These are phyloP conservation scores for Lamprologus tigripictilis DNA, from an alignment of 2,113 vertebrate species.

Conservation along the genomic window DNA sequence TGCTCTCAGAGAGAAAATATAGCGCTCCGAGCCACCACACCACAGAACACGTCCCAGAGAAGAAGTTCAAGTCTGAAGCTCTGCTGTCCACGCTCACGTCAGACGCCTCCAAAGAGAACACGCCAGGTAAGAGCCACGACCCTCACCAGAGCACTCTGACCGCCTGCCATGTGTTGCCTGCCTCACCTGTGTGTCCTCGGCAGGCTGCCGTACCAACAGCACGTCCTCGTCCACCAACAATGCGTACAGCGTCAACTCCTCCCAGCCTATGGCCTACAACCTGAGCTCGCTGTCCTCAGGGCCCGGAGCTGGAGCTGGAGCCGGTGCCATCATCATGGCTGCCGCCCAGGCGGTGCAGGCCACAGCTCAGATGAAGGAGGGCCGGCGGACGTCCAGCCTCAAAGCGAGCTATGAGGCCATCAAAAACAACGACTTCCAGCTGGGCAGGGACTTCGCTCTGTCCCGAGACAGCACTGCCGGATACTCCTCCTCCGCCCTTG, in stretches of 20 bases:
- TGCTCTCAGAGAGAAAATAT: conserved; percentile 88
- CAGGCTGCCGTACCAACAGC: conserved; percentile 93
- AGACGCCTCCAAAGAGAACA: conserved; percentile 95
- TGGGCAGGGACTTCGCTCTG: conserved; percentile 86
- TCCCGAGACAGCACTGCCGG: conserved; percentile 76
- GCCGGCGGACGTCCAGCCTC: conserved; percentile 90
- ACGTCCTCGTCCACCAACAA: conserved; percentile 83
- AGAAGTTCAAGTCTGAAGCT: conserved; percentile 99
- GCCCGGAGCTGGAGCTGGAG: conserved; percentile 83
- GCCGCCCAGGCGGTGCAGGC: conserved; percentile 98
- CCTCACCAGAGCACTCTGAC: not conserved
- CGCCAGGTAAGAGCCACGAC: conserved; percentile 71
- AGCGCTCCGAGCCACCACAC: conserved; percentile 87
- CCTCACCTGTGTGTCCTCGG: not conserved
- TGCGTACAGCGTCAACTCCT: conserved; percentile 86
- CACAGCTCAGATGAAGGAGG: conserved; percentile 99
- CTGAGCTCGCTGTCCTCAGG: conserved; percentile 85
- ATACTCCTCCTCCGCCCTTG: conserved; percentile 88
- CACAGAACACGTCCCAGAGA: conserved; percentile 92
- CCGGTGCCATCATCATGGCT: conserved; percentile 98
- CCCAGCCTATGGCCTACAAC: conserved; percentile 90
- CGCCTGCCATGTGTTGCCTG: not conserved
- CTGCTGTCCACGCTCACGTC: conserved; percentile 95
- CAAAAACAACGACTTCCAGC: conserved; percentile 97
- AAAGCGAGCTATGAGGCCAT: conserved; percentile 99